Base-by-base conservation (phyloP, 1,140 invertebrate species). In the Zaprionus davidi region DNA sequence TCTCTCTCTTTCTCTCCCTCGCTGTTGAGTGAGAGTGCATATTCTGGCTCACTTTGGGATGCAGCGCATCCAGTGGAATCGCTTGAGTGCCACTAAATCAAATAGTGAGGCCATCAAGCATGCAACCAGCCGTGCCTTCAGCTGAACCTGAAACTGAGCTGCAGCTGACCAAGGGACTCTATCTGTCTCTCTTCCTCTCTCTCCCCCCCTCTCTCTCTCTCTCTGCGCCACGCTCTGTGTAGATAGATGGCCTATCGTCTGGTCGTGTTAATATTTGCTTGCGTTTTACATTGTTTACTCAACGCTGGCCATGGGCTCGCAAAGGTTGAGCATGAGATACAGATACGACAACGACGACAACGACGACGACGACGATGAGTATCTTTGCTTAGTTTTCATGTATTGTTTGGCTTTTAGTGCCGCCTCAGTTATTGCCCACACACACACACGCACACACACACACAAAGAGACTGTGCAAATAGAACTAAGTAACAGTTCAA, bases 391-490 rank as follows among this genome's bases (percentile, higher is more conserved):
- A 78, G 79, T 86, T 85, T 81, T 81, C 82, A 78, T 78, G 79
- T 81, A 79, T 86, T 85, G 82, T 85, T 85, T 85, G 82, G 78
- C 82, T 86, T 85, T 85, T 85, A 85, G 82, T 85, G 82, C 78
- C 74, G 82, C 74, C 78, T 85, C 78, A 84, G 77, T 84, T 80
- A 65, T 73, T 73, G 59, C 55, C 49, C 13, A 58, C 38, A 67
- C 53, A 67, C 34, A 66, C 31, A 56, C 17, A 38, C 28, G 17
- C 17, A 41, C 9, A 28, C 11, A 15, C 20, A 20, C 36, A 57
- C 9, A 34, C 1, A 62, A 22, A 31, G 41, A 17, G 36, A 66
- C 53, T 74, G 38, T 22, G 49, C 17, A 74, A 71, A 65, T 53
- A 71, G 28, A 60, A 36, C 60, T 63, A 58, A 60, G 56, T 17